These are phyloP conservation scores for Ciconia maguari DNA, from an alignment of 2,113 vertebrate species.

Conservation along the genomic window DNA sequence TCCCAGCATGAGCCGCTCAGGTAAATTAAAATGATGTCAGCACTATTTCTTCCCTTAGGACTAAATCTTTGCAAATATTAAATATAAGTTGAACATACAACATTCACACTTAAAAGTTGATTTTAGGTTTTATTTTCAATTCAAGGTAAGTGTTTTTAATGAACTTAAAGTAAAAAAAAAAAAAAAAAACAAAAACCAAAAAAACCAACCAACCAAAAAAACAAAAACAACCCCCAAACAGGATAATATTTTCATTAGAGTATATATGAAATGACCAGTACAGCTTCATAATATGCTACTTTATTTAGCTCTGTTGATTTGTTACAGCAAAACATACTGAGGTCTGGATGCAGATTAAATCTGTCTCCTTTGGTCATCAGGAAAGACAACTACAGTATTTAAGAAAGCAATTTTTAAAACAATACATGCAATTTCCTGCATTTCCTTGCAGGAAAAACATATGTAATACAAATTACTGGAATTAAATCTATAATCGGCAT, in stretches of 20 bases:
- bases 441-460: constrained; percentile 5
- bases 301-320: neutral
- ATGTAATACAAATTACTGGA: neutral
- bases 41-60: neutral
- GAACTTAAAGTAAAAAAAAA: neutral
- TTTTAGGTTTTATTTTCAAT: neutral
- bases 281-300: neutral
- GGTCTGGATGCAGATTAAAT: neutral
- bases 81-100: neutral
- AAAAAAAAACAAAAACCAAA: no score
- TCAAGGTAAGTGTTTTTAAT: neutral
- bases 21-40: neutral
- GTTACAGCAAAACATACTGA: neutral
- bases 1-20: neutral
- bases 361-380: neutral
- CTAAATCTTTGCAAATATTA: neutral
- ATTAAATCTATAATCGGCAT: neutral
- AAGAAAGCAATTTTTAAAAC: neutral
- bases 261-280: neutral
- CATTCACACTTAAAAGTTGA: neutral
- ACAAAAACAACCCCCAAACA: neutral
- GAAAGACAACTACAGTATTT: neutral
- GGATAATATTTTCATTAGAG: neutral
- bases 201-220: neutral
- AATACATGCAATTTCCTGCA: neutral